Evolutionary conservation across 1,140 invertebrate genomes (phyloP), one percentile per base, ranked within the genome.

Genomic region (Saccostrea glomerata): DNA sequence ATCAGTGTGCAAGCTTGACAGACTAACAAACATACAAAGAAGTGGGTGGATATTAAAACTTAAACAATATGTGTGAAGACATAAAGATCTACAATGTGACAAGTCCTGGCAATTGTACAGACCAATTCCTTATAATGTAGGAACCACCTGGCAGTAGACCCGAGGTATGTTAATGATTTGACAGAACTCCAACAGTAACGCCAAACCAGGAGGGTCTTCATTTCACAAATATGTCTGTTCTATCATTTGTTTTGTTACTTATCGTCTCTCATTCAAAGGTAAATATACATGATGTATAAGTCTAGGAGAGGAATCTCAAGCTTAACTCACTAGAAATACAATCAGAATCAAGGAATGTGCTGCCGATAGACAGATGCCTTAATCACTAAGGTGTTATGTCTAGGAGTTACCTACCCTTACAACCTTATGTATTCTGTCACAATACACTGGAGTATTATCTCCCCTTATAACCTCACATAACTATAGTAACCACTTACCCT

Each of bases 401-500:
- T 63, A 2, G 13, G 17, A 63, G 58, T 63, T 63, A n/a, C 58
- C 58, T 63, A 63, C n/a, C 58, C 15, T 63, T 20, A 7, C 0
- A 17, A 63, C 58, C 58, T 63, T 58, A 20, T 17, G 15, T 2
- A 60, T 17, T 60, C 15, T 20, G 20, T 20, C 58, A 63, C 17
- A 47, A 47, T 47, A 47, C n/a, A n/a, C 47, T 36, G 2, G 30
- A 36, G 30, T 36, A 6, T 47, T 47, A 47, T 5, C 5, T 47
- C 47, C 47, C 47, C 47, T 47, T 47, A 47, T 47, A 47, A 47
- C 47, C 47, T 47, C 5, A 47, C 47, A 9, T 47, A 47, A 47
- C 47, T 47, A 0, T 47, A 47, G 47, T 47, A 20, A 66, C 6
- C 23, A 25, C 70, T 36, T 90, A 94, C 94, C 92, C 93, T 94